Conservation (phyloP, 2,113 vertebrate species). For the Falcunculus frontatus region DNA sequence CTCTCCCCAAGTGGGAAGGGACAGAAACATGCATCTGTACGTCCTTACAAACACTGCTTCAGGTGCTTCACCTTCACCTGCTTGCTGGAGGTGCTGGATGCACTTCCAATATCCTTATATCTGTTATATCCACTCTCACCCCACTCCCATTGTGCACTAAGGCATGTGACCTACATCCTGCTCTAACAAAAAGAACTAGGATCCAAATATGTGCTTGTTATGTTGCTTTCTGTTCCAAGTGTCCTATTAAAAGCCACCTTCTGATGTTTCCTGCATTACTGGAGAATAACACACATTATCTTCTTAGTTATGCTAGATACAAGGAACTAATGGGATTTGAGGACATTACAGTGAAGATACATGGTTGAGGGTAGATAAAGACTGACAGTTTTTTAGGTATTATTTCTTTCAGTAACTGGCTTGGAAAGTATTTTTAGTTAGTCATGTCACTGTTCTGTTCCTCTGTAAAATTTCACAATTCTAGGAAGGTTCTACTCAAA, state of each 20-base stretch:
- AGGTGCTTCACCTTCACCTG: no score
- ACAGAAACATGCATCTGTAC: not conserved
- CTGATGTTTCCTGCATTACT: not conserved
- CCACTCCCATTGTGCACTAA: rapidly evolving
- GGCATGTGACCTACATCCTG: not conserved
- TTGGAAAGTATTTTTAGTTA: not conserved
- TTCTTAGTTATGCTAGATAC: not conserved
- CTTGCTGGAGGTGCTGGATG: not conserved
- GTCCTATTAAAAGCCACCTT: not conserved
- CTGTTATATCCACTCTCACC: not conserved
- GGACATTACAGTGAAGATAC: not conserved
- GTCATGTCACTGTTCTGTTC: not conserved
- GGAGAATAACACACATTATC: not conserved
- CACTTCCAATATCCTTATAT: not conserved
- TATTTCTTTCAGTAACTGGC: not conserved
- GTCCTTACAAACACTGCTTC: no score
- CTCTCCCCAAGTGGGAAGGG: not conserved
- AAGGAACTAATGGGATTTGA: constrained; percentile 22
- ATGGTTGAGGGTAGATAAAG: not conserved
- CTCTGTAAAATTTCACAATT: not conserved
- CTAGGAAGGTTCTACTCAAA: not conserved
- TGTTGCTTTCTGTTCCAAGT: not conserved
- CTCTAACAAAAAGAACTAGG: not conserved
- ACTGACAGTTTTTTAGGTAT: not conserved
- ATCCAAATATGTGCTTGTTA: not conserved